Percentiles rank a stretch among this genome's conserved stretches.
Evolutionary conservation across 2,888 invertebrate genomes (phyloP).

Genomic region (Thera britannica): DNA sequence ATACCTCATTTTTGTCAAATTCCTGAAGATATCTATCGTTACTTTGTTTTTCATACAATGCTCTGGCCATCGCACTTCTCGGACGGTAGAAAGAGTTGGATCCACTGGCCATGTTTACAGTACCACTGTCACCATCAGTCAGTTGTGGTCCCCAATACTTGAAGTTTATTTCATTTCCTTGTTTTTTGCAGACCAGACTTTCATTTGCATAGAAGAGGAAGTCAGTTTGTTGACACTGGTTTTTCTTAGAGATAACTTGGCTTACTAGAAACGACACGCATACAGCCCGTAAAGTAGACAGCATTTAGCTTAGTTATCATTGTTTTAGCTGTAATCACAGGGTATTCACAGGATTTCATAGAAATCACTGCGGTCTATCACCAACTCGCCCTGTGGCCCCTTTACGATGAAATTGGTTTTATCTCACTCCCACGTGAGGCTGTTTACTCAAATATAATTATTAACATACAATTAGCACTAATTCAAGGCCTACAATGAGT

Average conservation of each 20-base stretch:
- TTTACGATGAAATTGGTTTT: conserved; percentile 33
- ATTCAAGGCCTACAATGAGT: conserved; percentile 19
- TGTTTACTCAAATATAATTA: conserved; percentile 11
- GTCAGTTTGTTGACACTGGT: conserved; percentile 53
- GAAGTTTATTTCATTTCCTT: conserved; percentile 47
- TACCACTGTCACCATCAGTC: conserved; percentile 42
- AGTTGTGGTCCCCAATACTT: conserved; percentile 38
- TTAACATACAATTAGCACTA: conserved; percentile 11
- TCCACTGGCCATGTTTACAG: conserved; percentile 63
- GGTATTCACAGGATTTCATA: conserved; percentile 28
- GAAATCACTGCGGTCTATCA: conserved; percentile 42
- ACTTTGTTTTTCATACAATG: conserved; percentile 89
- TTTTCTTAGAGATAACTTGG: conserved; percentile 45
- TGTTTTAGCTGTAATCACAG: conserved; percentile 37
- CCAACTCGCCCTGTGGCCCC: conserved; percentile 33
- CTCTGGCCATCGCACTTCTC: conserved; percentile 88
- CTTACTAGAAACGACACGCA: conserved; percentile 45
- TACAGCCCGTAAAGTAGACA: conserved; percentile 43
- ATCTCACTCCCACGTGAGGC: conserved; percentile 12
- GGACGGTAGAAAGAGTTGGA: conserved; percentile 84
- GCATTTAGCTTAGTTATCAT: conserved; percentile 53
- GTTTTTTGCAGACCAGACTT: conserved; percentile 54
- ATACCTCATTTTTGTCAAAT: conserved; percentile 89
- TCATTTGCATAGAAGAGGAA: conserved; percentile 63
- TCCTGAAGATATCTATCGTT: conserved; percentile 88